Conservation (phyloP, 2,113 vertebrate species). For the Echinops telfairi region DNA sequence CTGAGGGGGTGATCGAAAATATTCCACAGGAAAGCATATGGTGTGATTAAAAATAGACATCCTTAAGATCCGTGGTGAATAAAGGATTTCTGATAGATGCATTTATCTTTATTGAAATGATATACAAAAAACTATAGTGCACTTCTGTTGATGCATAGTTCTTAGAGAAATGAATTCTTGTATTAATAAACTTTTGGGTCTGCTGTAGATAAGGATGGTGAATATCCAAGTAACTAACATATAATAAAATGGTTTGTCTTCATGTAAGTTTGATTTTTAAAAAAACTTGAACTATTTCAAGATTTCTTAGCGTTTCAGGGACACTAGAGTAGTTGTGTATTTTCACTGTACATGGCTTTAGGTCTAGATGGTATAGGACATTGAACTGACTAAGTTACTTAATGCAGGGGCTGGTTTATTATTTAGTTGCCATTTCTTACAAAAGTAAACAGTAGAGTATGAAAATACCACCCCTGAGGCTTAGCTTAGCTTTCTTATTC, state of each 20-base stretch:
- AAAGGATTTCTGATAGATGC: slow-evolving; percentile 54
- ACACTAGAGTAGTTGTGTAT: not conserved
- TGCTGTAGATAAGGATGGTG: not conserved
- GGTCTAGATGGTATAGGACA: not conserved
- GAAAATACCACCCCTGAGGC: not conserved
- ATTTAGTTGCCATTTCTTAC: slow-evolving; percentile 45
- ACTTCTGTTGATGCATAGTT: slow-evolving; percentile 4
- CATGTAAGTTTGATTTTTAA: slow-evolving; percentile 51
- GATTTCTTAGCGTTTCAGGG: not conserved
- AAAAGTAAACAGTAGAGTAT: slow-evolving; percentile 24
- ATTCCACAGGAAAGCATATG: slow-evolving; percentile 48
- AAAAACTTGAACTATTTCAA: slow-evolving; percentile 8
- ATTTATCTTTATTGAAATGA: slow-evolving; percentile 59
- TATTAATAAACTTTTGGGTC: slow-evolving; percentile 38
- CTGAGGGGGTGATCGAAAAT: slow-evolving; percentile 65
- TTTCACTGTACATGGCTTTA: not conserved
- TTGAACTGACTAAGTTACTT: slow-evolving; percentile 19
- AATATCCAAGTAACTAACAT: slow-evolving; percentile 20
- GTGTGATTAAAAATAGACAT: slow-evolving; percentile 68
- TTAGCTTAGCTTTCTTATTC: slow-evolving; percentile 37
- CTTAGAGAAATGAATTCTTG: slow-evolving; percentile 26
- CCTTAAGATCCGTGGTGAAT: slow-evolving; percentile 72
- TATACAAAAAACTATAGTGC: slow-evolving; percentile 43
- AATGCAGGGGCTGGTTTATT: slow-evolving; percentile 51
- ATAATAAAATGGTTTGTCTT: slow-evolving; percentile 11